Percentiles rank a stretch among this genome's conserved stretches.
phyloP scores from a whole-genome alignment of 2,113 vertebrate species.

The Proteles cristata region DNA sequence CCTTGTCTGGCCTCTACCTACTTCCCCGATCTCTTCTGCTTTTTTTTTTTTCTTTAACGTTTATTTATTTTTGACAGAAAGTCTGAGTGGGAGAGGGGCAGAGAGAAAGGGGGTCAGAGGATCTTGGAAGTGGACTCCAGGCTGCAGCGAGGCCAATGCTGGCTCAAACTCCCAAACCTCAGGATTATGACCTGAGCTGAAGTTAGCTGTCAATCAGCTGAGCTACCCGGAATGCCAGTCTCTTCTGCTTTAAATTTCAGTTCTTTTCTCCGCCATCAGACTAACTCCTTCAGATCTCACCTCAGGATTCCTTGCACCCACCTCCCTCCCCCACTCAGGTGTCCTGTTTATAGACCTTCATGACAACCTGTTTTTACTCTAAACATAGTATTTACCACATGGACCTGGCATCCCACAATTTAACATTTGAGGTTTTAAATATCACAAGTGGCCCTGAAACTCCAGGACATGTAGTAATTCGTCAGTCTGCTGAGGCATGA shows the following conservation, averaged over 20 bases:
- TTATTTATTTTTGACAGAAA: too few species aligned
- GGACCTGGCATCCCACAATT: neutral
- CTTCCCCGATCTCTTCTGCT: neutral
- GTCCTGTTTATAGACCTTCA: neutral
- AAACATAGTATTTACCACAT: neutral
- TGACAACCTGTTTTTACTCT: constrained; percentile 53
- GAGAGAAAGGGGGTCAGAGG: too few species aligned
- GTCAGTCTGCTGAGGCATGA: constrained; percentile 65
- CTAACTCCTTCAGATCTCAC: neutral
- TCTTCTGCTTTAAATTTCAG: neutral
- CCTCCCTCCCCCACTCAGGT: neutral
- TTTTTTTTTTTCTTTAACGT: neutral
- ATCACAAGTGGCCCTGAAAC: constrained; percentile 53
- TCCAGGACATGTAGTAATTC: constrained; percentile 68
- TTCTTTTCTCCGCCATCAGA: neutral
- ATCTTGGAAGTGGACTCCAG: too few species aligned
- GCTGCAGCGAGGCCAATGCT: too few species aligned
- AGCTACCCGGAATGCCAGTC: neutral
- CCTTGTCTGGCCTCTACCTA: neutral
- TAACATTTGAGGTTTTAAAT: constrained; percentile 64
- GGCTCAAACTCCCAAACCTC: too few species aligned
- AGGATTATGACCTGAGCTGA: too few species aligned
- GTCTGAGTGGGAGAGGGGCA: too few species aligned
- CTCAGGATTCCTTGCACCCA: neutral
- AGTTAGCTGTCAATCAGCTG: too few species aligned